These are phyloP conservation scores for Zaprionus tsacasi DNA, from an alignment of 1,140 invertebrate genomes.

Conservation along the genomic window DNA sequence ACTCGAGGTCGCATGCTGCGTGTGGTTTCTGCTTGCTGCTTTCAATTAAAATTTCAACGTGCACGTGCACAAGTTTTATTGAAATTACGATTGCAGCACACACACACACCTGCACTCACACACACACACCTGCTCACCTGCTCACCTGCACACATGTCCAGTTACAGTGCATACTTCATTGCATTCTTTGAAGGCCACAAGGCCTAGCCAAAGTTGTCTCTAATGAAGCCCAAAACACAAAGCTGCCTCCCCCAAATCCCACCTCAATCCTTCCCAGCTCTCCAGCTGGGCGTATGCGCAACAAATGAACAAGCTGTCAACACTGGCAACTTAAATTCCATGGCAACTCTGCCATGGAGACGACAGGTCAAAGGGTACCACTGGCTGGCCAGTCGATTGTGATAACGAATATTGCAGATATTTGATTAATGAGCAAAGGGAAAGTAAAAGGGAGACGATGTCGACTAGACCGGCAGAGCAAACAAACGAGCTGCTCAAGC, in stretches of 20 bases:
- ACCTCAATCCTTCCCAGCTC: background rate
- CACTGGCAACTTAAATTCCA: slow-evolving; percentile 18
- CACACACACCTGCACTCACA: slow-evolving; percentile 43
- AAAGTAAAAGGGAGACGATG: slow-evolving; percentile 4
- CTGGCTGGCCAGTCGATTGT: slow-evolving; percentile 32
- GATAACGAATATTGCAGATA: slow-evolving; percentile 67
- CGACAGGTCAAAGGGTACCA: slow-evolving; percentile 13
- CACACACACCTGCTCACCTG: slow-evolving; percentile 4
- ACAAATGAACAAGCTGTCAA: slow-evolving; percentile 44
- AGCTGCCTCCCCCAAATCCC: background rate
- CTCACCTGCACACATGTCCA: slow-evolving; percentile 44
- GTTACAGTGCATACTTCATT: slow-evolving; percentile 65
- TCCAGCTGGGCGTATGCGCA: slow-evolving; percentile 29
- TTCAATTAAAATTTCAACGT: slow-evolving; percentile 82
- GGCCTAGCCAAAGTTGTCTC: slow-evolving; percentile 52
- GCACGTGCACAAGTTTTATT: slow-evolving; percentile 80
- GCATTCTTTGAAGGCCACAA: slow-evolving; percentile 62
- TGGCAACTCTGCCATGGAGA: background rate
- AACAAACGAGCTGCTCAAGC: slow-evolving; percentile 58
- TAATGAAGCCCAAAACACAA: slow-evolving; percentile 71
- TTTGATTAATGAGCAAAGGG: slow-evolving; percentile 67
- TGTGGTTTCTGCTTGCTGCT: slow-evolving; percentile 73
- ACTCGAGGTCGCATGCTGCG: slow-evolving; percentile 55
- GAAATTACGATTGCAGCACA: slow-evolving; percentile 74
- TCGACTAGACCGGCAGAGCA: background rate